phyloP scores from a whole-genome alignment of 35 echinoderm and acorn worm species.

The Apostichopus japonicus region DNA sequence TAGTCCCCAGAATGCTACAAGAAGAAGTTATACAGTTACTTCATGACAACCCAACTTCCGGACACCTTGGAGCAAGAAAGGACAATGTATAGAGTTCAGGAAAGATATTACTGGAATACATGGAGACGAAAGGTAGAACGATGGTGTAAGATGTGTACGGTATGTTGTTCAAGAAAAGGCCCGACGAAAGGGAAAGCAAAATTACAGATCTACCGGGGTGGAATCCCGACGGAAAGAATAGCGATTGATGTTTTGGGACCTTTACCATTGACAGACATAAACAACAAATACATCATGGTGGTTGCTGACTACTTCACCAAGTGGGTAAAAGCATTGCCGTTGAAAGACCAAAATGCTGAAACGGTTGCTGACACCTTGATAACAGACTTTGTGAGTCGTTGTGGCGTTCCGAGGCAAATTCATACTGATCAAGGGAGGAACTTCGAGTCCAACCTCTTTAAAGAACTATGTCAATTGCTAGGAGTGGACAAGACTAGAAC shows the following conservation, averaged over 20 bases:
- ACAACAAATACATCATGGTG: constrained; percentile 59
- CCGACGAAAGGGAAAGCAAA: not conserved
- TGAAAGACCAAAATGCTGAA: constrained; percentile 52
- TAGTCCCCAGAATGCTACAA: constrained; percentile 36
- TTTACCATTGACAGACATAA: constrained; percentile 24
- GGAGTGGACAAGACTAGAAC: constrained; percentile 63
- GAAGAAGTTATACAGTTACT: constrained; percentile 1
- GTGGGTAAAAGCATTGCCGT: constrained; percentile 21
- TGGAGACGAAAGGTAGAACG: constrained; percentile 10
- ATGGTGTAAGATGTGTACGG: constrained; percentile 1
- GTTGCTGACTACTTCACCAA: constrained; percentile 64
- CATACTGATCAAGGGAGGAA: constrained; percentile 63
- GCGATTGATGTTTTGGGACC: constrained; percentile 49
- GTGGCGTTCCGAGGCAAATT: constrained; percentile 26
- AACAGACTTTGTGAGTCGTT: constrained; percentile 36
- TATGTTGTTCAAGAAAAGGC: constrained; percentile 10
- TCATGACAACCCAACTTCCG: constrained; percentile 30
- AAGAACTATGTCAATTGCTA: constrained; percentile 50
- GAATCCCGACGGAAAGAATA: constrained; percentile 56
- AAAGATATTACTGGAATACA: constrained; percentile 42
- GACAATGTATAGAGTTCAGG: constrained; percentile 25
- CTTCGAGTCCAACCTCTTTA: constrained; percentile 54
- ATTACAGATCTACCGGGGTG: constrained; percentile 19
- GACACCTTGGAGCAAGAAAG: constrained; percentile 52
- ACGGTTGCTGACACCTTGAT: constrained; percentile 52